These are phyloP conservation scores for Pontoporia blainvillei DNA, from an alignment of 2,113 vertebrate genomes.

Conservation along the genomic window DNA sequence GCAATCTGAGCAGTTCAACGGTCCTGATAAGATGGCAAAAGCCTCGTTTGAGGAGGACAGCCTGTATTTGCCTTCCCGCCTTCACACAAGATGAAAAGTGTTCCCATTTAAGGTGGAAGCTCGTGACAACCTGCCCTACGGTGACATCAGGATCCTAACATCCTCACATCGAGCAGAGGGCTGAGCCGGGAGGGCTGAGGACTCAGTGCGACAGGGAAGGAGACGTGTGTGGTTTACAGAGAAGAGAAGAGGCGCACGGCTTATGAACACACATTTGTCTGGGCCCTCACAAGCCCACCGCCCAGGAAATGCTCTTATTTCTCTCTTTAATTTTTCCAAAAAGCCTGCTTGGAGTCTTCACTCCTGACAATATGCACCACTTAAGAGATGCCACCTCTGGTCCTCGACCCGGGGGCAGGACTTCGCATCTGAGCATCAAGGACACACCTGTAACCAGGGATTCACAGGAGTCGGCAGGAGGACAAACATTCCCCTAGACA, in stretches of 20 bases:
- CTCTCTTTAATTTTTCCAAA: too few species aligned
- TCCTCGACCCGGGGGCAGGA: background rate
- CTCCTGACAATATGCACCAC: fast-evolving
- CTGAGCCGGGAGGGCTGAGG: background rate
- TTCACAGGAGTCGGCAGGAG: too few species aligned
- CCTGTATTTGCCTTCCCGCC: background rate
- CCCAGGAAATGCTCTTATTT: background rate
- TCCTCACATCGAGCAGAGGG: fast-evolving
- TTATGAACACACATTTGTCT: fast-evolving
- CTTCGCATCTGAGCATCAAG: background rate
- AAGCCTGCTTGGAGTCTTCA: background rate
- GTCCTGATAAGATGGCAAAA: background rate
- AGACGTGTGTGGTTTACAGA: background rate
- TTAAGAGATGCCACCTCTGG: fast-evolving
- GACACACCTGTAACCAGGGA: background rate
- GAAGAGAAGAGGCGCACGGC: fast-evolving
- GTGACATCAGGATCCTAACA: fast-evolving
- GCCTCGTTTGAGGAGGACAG: background rate
- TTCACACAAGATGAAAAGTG: too few species aligned
- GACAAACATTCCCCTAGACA: background rate
- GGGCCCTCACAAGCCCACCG: fast-evolving
- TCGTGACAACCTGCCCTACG: background rate
- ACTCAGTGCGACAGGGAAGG: fast-evolving
- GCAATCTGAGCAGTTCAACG: background rate
- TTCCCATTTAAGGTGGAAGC: too few species aligned